These are phyloP conservation scores for Pelagia noctiluca DNA, from an alignment of 30 jellyfish, hydroid and myxozoan species.

Conservation along the genomic window DNA sequence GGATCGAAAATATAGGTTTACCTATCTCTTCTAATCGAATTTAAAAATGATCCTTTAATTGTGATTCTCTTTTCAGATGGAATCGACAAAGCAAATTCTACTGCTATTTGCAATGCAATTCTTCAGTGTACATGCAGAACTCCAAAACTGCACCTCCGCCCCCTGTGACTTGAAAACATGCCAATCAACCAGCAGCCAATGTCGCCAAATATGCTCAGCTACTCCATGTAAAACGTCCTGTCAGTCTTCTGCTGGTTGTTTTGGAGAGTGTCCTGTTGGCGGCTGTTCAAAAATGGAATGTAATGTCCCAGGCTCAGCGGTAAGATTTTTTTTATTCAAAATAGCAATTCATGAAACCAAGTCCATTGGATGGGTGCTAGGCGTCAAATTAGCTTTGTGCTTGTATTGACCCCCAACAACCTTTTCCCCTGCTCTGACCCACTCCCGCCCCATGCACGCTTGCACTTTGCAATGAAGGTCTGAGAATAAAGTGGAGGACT, in stretches of 20 bases:
- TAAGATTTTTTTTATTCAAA: neutral
- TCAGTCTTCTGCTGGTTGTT: slow-evolving; percentile 20
- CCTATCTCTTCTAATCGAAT: too few species aligned
- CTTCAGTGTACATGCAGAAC: too few species aligned
- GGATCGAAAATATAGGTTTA: too few species aligned
- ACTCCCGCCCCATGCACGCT: neutral
- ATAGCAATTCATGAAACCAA: neutral
- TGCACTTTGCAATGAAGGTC: neutral
- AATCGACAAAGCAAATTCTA: too few species aligned
- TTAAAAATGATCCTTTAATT: too few species aligned
- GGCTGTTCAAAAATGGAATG: slow-evolving; percentile 30
- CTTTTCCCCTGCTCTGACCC: neutral
- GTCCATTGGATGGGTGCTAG: neutral
- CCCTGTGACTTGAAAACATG: slow-evolving; percentile 24
- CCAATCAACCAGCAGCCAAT: neutral
- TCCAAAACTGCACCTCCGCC: slow-evolving; percentile 20
- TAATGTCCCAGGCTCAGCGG: neutral
- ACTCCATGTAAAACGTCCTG: slow-evolving; percentile 28
- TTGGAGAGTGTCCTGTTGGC: neutral
- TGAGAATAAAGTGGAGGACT: neutral
- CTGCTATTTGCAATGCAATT: too few species aligned
- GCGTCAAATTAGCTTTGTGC: too few species aligned
- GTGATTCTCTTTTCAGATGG: too few species aligned
- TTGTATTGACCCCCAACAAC: too few species aligned
- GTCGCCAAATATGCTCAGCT: slow-evolving; percentile 24